Percentiles rank a stretch among this genome's conserved stretches.
phyloP scores from a whole-genome alignment of 1,140 invertebrate genomes.

The Neuroterus valhalla region DNA sequence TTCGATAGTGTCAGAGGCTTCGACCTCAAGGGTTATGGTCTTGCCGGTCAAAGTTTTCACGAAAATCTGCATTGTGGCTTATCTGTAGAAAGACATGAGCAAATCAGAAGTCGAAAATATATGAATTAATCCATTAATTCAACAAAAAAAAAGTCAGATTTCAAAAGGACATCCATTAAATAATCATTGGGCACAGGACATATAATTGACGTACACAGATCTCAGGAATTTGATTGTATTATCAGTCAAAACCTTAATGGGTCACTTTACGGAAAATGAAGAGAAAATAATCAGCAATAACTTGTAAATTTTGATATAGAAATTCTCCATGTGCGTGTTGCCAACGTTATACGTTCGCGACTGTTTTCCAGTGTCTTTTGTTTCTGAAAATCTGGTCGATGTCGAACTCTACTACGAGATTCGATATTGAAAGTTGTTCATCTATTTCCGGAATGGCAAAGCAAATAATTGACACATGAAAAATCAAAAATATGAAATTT shows the following conservation, averaged over 20 bases:
- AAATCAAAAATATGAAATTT: conserved; percentile 7
- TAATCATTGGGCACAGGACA: no score
- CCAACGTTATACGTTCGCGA: conserved; percentile 15
- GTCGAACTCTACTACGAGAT: neutral
- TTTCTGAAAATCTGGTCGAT: conserved; percentile 39
- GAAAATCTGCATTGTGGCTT: conserved; percentile 79
- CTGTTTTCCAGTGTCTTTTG: conserved; percentile 50
- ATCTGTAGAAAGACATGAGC: conserved; percentile 34
- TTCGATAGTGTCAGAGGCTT: conserved; percentile 81
- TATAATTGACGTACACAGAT: no score
- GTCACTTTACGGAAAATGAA: neutral
- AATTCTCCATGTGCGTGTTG: conserved; percentile 42
- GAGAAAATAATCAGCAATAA: conserved; percentile 3
- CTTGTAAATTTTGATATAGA: conserved; percentile 42
- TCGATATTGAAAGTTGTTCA: neutral
- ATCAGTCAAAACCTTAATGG: neutral
- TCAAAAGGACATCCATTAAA: no score
- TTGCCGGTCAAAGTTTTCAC: conserved; percentile 83
- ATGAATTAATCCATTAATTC: neutral
- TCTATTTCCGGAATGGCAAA: neutral
- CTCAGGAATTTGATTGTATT: no score
- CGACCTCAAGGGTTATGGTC: conserved; percentile 82
- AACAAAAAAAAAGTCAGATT: neutral
- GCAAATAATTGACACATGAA: neutral
- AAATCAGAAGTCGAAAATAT: neutral